phyloP scores from a whole-genome alignment of 2,888 invertebrate species.

The Coleophora deauratella region DNA sequence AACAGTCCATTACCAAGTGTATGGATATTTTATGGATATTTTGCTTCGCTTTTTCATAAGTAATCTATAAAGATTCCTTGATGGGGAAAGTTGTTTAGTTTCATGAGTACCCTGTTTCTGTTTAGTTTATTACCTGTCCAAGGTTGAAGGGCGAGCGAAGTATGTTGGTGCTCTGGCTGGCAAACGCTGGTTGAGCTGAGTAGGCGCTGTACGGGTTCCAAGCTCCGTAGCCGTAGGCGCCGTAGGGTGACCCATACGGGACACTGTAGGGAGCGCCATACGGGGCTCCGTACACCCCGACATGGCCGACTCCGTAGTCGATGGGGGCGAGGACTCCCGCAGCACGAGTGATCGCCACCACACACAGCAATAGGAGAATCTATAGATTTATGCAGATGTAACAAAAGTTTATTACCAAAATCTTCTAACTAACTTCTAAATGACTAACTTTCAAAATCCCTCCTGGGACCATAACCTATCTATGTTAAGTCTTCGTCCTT shows the following conservation, averaged over 20 bases:
- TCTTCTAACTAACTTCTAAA: background rate
- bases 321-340: conserved; percentile 50
- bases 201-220: conserved; percentile 59
- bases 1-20: no score
- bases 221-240: conserved; percentile 35
- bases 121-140: conserved; percentile 67
- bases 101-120: no score
- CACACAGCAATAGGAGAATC: conserved; percentile 41
- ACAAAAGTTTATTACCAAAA: conserved; percentile 1
- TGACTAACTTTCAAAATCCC: no score
- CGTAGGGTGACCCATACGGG: conserved; percentile 4
- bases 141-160: conserved; percentile 78
- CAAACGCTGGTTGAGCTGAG: conserved; percentile 64
- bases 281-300: conserved; percentile 36
- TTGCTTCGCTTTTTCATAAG: no score
- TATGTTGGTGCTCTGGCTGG: conserved; percentile 76
- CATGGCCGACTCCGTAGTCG: conserved; percentile 18
- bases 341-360: conserved; percentile 36
- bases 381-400: conserved; percentile 27
- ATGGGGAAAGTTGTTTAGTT: no score
- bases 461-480: no score
- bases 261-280: conserved; percentile 36
- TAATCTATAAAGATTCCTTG: no score
- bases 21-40: no score
- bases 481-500: no score